Percentiles rank a stretch among this genome's conserved stretches.
These are phyloP conservation scores for Propithecus perrieri DNA, from an alignment of 2,797 vertebrate genomes.

Conservation along the genomic window DNA sequence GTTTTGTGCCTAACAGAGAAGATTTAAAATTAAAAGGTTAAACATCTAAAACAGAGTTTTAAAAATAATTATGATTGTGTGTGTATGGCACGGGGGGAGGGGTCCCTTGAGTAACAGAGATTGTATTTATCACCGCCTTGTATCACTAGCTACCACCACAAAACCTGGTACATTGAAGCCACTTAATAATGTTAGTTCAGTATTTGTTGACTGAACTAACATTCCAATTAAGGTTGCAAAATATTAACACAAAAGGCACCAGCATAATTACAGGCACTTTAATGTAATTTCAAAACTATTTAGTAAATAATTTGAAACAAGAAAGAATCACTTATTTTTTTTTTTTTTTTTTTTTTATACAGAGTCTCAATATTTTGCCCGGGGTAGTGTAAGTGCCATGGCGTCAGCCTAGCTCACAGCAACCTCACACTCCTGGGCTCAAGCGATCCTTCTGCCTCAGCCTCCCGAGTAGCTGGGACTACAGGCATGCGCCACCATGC, in stretches of 20 bases:
- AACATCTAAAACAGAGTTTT: not conserved
- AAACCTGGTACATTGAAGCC: not conserved
- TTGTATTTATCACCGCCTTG: not conserved
- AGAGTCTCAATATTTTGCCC: no score
- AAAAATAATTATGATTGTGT: not conserved
- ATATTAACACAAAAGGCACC: conserved; percentile 16
- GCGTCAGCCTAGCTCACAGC: no score
- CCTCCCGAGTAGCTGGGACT: no score
- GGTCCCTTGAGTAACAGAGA: not conserved
- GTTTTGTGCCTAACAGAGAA: conserved; percentile 29
- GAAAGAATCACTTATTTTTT: not conserved
- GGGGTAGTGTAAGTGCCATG: no score
- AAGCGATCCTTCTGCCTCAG: no score
- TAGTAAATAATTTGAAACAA: conserved; percentile 37
- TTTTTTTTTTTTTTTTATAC: no score
- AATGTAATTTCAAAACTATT: conserved; percentile 56
- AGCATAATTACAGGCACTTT: conserved; percentile 6
- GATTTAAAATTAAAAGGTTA: not conserved
- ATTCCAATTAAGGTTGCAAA: conserved; percentile 20
- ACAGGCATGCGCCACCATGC: no score
- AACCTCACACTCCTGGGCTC: no score
- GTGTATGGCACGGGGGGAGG: no score
- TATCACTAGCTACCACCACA: not conserved
- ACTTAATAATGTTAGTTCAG: not conserved
- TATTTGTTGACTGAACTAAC: not conserved